Evolutionary conservation across 2,888 invertebrate genomes (phyloP), one percentile per base, ranked within the genome.

Genomic region (Dilophus febrilis): DNA sequence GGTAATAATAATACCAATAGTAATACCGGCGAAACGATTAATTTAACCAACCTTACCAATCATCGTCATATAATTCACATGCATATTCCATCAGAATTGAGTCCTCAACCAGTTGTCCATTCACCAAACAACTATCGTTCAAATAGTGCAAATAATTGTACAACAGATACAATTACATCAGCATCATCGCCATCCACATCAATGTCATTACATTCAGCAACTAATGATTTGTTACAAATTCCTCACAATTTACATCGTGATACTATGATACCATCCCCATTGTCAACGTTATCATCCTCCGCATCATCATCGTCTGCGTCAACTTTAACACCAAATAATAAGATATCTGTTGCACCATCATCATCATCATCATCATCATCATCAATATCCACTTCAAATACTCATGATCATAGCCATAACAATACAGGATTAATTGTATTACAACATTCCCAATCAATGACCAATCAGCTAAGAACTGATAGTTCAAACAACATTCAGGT

Each of bases 201-300:
- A 28, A 39, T 34, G 17, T 28, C 34, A 2, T 40, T 35, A 13
- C 14, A 18, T 30, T 35, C 40, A 17, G 17, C 40, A 3, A 18
- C 26, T 51, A 64, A 66, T 46, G 66, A 67, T 48, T 50, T 68
- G 49, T 66, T 64, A 45, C 65, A 68, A 54, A 61, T 65, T 35
- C 65, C 71, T 46, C 64, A 61, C 47, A 66, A 68, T 50, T 54
- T 40, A 33, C 62, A 66, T 58, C 63, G 66, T 42, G 67, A 67
- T 49, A 54, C 58, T 49, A 57, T 58, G 43, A 56, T 59, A 38
- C 57, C 59, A 33, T 65, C 70, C 51, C 68, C 71, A 40, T 67
- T 67, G 6, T 67, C 69, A 32, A 70, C 71, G 44, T 65, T 65
- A 13, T 48, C 51, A 14, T 57, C 14, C 4, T 13, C 30, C 4